Evolutionary conservation across 2,888 invertebrate genomes (phyloP), one percentile per base, ranked within the genome.

Genomic region (Toxonevra muliebris): DNA sequence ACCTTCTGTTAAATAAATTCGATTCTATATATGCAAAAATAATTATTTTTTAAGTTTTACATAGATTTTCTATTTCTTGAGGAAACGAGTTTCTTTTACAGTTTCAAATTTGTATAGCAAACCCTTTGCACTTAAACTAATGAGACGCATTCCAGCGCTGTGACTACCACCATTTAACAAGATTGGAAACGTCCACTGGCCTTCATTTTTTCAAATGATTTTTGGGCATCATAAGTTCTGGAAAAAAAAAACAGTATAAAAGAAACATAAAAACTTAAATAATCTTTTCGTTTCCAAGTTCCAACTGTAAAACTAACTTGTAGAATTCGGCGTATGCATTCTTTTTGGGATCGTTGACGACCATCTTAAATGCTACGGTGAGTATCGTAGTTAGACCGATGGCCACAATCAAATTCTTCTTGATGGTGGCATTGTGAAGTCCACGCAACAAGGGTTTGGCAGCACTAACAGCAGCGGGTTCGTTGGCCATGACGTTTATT

Each of bases 321-420:
- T 93, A 93, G 82, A 90, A 95, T 45, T 92, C 90, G 50, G 88
- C 90, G 76, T 94, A 94, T 61, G 82, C 86, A 11, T 84, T 80
- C 75, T 88, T 90, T 64, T 89, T 88, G 0, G 88, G 87, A 55
- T 88, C 85, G 61, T 86, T 87, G 20, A 90, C 75, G 0, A 87
- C 43, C 0, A 87, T 2, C 75, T 91, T 90, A 69, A 85, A 82
- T 1, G 82, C 81, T 0, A 85, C 55, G 0, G 88, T 89, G 2
- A 83, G 80, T 0, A 82, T 40, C 0, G 81, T 62, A 0, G 87
- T 82, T 5, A 88, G 59, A 0, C 72, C 70, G 0, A 87, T 66
- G 1, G 89, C 88, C 66, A 88, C 84, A 0, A 84, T 74, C n/a
- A 94, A 65, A 69, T 88, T 87, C 15, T 79, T 85, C 79, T 88